A percentile compares a stretch with the other conserved stretches of the same genome.
Conservation (phyloP, 2,113 vertebrate species). For the Spermophilus dauricus region DNA sequence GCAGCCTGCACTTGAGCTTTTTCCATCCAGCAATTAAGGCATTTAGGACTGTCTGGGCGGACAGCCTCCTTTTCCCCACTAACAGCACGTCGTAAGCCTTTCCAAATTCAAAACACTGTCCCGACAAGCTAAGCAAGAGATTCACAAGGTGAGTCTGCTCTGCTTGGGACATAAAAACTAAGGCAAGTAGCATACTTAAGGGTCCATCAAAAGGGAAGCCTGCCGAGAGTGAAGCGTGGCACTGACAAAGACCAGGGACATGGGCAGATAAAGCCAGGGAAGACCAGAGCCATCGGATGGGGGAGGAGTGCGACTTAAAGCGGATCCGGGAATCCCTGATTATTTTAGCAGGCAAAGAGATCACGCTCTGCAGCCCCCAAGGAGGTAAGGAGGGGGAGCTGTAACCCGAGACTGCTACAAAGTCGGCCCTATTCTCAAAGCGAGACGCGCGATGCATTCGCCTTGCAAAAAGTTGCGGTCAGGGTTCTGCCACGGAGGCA, state of each 20-base stretch:
- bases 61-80: neutral
- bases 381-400: neutral
- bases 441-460: too few species aligned
- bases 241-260: fast-evolving
- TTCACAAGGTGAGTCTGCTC: neutral
- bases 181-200: neutral
- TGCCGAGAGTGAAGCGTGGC: neutral
- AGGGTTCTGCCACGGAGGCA: fast-evolving
- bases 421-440: neutral
- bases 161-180: neutral
- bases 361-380: neutral
- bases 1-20: neutral
- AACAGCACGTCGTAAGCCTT: neutral
- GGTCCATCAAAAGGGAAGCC: neutral
- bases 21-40: neutral
- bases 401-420: fast-evolving
- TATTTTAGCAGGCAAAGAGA: neutral
- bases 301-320: neutral
- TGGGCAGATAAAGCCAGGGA: neutral
- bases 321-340: neutral
- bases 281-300: neutral
- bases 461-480: neutral
- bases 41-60: neutral
- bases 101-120: neutral
- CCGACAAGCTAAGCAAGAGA: neutral